These are phyloP conservation scores for Branchipolynoe longqiensis DNA, from an alignment of 2,888 invertebrate genomes.

Conservation along the genomic window DNA sequence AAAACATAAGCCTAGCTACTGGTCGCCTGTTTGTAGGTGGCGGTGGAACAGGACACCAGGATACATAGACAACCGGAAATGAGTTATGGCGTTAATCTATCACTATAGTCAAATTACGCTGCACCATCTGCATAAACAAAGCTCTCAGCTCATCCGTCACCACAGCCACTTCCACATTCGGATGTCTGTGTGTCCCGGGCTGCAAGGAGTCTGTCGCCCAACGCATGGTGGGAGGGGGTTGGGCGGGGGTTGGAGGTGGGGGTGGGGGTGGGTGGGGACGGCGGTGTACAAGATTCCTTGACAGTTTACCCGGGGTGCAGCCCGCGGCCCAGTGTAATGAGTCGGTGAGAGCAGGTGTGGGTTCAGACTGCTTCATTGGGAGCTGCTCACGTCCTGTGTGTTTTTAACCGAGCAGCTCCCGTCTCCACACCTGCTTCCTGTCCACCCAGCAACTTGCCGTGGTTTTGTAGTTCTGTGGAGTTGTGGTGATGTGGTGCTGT, in stretches of 20 bases:
- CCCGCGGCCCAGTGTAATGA: constrained; percentile 9
- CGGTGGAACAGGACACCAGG: no score
- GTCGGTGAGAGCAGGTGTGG: constrained; percentile 16
- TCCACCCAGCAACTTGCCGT: not conserved
- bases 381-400: constrained; percentile 1
- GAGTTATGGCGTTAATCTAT: no score
- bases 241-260: no score
- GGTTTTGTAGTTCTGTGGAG: no score
- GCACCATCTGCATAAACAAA: no score
- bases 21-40: no score
- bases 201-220: not conserved
- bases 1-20: no score
- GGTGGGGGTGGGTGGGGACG: not conserved
- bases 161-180: no score
- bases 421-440: constrained; percentile 19
- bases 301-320: constrained; percentile 2
- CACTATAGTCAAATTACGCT: no score
- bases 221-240: not conserved
- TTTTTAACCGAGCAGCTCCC: constrained; percentile 4
- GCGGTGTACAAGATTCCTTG: not conserved
- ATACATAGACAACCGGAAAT: no score
- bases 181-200: not conserved
- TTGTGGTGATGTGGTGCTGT: no score
- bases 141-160: not conserved
- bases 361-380: constrained; percentile 19